These are phyloP conservation scores for Diabrotica virgifera DNA, from an alignment of 1,140 invertebrate species.

Conservation along the genomic window DNA sequence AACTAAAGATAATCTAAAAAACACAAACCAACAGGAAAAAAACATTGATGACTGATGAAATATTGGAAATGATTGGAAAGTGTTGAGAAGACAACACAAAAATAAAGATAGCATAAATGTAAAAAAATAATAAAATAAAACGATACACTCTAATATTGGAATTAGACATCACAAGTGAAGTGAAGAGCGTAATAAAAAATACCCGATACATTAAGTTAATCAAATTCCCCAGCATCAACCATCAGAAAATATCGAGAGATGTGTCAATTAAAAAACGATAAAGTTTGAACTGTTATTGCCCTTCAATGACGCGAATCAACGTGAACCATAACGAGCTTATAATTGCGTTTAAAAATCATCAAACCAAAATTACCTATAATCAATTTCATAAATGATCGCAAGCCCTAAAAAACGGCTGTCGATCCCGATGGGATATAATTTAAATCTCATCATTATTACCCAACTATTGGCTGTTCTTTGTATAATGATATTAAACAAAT, in stretches of 20 bases:
- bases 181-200: no score
- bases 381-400: conserved; percentile 31
- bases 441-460: conserved; percentile 35
- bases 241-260: conserved; percentile 8
- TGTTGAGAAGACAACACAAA: no score
- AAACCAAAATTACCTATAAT: conserved; percentile 37
- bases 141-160: no score
- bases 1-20: no score
- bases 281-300: conserved; percentile 15
- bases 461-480: conserved; percentile 18
- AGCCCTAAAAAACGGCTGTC: conserved; percentile 28
- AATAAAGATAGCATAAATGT: no score
- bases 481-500: conserved; percentile 10
- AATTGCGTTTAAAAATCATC: conserved; percentile 38
- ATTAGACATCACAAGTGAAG: no score
- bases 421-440: conserved; percentile 29
- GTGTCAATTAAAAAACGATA: conserved; percentile 32
- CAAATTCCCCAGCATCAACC: background rate
- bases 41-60: no score
- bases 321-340: conserved; percentile 32
- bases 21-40: no score
- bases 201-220: no score
- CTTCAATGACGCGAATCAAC: conserved; percentile 16
- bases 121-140: no score
- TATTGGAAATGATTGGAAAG: no score